These are phyloP conservation scores for Parazoanthus atlanticus DNA, from an alignment of 92 coral and sea anemone genomes.

Conservation along the genomic window DNA sequence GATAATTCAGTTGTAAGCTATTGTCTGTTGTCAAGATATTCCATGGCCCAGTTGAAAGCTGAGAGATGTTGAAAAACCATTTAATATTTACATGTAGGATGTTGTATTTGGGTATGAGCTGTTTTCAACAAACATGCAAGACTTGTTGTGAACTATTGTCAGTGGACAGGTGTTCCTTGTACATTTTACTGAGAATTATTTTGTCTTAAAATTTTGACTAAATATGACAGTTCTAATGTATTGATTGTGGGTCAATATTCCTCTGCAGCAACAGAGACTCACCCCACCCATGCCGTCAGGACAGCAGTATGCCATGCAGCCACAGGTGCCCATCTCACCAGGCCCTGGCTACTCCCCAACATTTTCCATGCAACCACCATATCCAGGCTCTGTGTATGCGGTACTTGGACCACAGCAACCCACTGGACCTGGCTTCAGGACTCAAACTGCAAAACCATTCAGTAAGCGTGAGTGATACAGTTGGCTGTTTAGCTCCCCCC, in stretches of 20 bases:
- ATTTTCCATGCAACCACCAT: conserved; percentile 34
- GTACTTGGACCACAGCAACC: conserved; percentile 28
- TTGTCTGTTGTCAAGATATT: no score
- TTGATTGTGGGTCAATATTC: no score
- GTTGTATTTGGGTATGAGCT: no score
- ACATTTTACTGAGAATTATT: no score
- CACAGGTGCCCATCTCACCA: conserved; percentile 37
- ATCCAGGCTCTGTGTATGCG: neutral
- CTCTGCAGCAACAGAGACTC: conserved; percentile 22
- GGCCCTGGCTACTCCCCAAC: conserved; percentile 37
- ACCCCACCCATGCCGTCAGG: conserved; percentile 33
- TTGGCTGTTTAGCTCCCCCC: no score
- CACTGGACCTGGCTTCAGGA: conserved; percentile 5
- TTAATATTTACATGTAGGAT: no score
- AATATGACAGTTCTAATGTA: no score
- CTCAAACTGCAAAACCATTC: conserved; percentile 19
- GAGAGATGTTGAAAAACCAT: no score
- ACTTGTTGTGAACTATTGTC: no score
- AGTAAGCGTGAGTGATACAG: conserved; percentile 26
- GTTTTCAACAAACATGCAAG: no score
- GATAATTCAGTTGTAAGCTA: neutral
- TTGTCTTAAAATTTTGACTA: neutral
- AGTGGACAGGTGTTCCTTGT: no score
- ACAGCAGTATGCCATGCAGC: conserved; percentile 29
- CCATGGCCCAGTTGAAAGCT: no score